Percentiles rank a stretch among this genome's conserved stretches.
Conservation (phyloP, 2,797 vertebrate genomes). For the Etheostoma perlongum region DNA sequence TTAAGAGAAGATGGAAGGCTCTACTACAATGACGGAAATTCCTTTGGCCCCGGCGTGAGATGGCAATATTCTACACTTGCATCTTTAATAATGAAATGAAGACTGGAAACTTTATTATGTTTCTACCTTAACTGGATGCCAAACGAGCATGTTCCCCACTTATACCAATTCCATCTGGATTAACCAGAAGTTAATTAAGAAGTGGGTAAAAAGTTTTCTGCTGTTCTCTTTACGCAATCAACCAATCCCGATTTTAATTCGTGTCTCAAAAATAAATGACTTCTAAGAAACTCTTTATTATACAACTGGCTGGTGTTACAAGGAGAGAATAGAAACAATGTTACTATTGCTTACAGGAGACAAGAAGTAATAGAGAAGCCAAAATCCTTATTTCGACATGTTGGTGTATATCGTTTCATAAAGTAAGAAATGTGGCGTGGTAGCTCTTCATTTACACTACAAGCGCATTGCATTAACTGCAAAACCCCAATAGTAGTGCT, state of each 20-base stretch:
- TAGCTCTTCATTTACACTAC: not conserved
- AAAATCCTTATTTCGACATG: not conserved
- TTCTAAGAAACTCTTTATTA: not conserved
- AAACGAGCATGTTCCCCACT: not conserved
- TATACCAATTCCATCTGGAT: not conserved
- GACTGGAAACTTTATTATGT: constrained; percentile 15
- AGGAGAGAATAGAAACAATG: not conserved
- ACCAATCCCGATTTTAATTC: not conserved
- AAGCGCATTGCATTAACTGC: not conserved
- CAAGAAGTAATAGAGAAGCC: constrained; percentile 7
- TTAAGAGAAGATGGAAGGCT: constrained; percentile 16
- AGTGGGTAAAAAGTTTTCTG: not conserved
- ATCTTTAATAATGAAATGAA: constrained; percentile 28
- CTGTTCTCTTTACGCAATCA: not conserved
- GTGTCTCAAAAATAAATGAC: constrained; percentile 18
- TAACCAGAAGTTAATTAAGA: constrained; percentile 5
- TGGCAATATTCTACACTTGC: constrained; percentile 34
- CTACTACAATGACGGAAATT: constrained; percentile 8
- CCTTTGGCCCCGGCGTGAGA: constrained; percentile 19
- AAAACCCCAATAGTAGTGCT: not conserved
- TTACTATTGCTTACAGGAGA: not conserved
- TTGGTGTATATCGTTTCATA: not conserved
- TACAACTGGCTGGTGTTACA: not conserved
- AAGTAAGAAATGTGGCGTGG: not conserved
- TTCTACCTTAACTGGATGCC: not conserved